These are phyloP conservation scores for Prunella himalayana DNA, from an alignment of 2,113 vertebrate genomes.

Conservation along the genomic window DNA sequence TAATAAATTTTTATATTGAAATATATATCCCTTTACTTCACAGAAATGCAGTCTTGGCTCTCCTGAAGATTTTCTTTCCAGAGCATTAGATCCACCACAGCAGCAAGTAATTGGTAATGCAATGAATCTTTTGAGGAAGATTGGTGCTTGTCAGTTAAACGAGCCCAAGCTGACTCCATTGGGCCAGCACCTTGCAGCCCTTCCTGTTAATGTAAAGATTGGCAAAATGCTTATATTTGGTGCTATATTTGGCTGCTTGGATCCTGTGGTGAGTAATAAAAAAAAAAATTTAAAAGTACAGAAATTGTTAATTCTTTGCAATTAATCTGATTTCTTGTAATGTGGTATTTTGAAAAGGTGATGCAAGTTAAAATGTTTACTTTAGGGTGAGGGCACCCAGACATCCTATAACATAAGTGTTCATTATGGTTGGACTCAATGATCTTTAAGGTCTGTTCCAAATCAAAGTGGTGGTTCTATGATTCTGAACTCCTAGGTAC, in stretches of 20 bases:
- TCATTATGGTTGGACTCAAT: neutral
- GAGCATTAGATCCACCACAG: constrained; percentile 89
- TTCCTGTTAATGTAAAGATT: constrained; percentile 96
- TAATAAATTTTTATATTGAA: neutral
- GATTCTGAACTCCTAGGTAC: neutral
- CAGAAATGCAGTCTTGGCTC: constrained; percentile 95
- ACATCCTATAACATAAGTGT: neutral
- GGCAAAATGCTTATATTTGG: constrained; percentile 99
- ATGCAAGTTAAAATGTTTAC: neutral
- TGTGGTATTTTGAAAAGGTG: neutral
- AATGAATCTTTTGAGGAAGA: constrained; percentile 87
- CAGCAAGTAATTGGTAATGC: constrained; percentile 93
- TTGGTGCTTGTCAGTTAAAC: constrained; percentile 86
- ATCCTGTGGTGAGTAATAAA: constrained; percentile 84
- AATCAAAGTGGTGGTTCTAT: neutral
- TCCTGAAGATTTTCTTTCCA: constrained; percentile 91
- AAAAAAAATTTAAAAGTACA: rapidly evolving
- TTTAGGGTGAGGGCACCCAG: neutral
- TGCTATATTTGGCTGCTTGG: constrained; percentile 93
- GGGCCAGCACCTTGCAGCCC: constrained; percentile 90
- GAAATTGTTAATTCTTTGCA: neutral
- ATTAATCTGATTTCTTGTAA: neutral
- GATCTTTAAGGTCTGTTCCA: neutral
- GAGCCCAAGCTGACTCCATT: constrained; percentile 85
- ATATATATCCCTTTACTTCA: neutral